Base-by-base conservation (phyloP, 2,888 invertebrate species). In the Pheosia gnoma region DNA sequence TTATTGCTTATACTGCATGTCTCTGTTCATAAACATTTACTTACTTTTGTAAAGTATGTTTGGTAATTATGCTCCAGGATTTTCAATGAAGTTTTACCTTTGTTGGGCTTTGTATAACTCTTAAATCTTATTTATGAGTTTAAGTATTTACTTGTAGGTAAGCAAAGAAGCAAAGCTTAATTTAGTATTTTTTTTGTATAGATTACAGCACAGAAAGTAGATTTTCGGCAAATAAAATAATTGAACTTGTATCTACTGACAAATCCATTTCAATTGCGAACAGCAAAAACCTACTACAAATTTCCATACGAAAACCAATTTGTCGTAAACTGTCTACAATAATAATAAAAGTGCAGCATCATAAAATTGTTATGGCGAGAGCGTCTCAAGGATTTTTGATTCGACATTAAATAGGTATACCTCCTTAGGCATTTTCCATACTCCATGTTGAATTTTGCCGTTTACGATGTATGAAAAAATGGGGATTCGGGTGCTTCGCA, bases 391-490 rank as follows among this genome's bases (percentile, higher is more conserved):
- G 76, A 81, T 81, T 86, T 84, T 82, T 82, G 84, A 84, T 84
- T 86, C 75, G 72, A 79, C 72, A 70, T 78, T 71, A 75, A 77
- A 74, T 71, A 75, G 77, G 74, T 70, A 78, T 69, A 61, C 68
- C 64, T 72, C 71, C 76, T 82, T 78, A 77, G 79, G 80, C 78
- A 81, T 75, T 81, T 78, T 70, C 65, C 69, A 79, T 75, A 81
- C 80, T 79, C 80, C 79, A 83, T 80, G 81, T 81, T 72, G 75
- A 77, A 81, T 84, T 81, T 75, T 78, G 65, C 74, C 75, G 72
- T 87, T 87, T 87, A 87, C 85, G 87, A 84, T 79, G 81, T 82
- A 83, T 77, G 83, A 86, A 86, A 86, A 87, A 82, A 77, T 1
- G 78, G 78, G 81, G 80, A 83, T 84, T 83, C 80, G 67, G 75